phyloP scores from a whole-genome alignment of 2,113 vertebrate species.

The Semnornis frantzii region DNA sequence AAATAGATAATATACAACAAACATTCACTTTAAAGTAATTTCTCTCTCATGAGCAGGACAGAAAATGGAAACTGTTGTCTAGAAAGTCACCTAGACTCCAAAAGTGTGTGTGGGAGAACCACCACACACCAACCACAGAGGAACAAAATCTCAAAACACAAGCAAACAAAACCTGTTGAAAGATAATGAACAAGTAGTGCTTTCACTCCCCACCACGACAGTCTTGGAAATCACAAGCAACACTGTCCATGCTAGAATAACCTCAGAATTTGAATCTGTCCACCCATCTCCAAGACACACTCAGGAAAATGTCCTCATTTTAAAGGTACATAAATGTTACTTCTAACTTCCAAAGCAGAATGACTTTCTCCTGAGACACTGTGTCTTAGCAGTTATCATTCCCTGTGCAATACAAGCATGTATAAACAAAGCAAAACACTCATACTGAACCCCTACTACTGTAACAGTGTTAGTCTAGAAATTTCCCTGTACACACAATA shows the following conservation, averaged over 20 bases:
- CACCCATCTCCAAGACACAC: not conserved
- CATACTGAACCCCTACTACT: fast-evolving
- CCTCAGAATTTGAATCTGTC: not conserved
- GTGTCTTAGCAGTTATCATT: not conserved
- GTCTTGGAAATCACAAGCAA: not conserved
- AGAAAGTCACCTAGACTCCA: not conserved
- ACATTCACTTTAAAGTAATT: not conserved
- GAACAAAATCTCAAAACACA: too few relatives aligned
- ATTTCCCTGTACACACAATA: not conserved
- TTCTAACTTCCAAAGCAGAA: not conserved
- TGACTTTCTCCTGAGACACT: not conserved
- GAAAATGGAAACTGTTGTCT: not conserved
- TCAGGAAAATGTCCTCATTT: not conserved
- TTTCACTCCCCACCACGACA: not conserved
- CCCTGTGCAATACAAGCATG: fast-evolving
- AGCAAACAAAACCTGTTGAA: not conserved
- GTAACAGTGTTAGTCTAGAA: not conserved
- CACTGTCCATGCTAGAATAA: not conserved
- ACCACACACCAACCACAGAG: not conserved
- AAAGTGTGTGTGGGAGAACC: not conserved
- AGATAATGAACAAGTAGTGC: not conserved
- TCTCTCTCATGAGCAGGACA: not conserved
- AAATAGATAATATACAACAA: not conserved
- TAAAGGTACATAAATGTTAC: not conserved
- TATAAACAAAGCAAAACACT: not conserved